Evolutionary conservation across 1,140 invertebrate genomes (phyloP), one percentile per base, ranked within the genome.

Genomic region (Hyles vespertilio): DNA sequence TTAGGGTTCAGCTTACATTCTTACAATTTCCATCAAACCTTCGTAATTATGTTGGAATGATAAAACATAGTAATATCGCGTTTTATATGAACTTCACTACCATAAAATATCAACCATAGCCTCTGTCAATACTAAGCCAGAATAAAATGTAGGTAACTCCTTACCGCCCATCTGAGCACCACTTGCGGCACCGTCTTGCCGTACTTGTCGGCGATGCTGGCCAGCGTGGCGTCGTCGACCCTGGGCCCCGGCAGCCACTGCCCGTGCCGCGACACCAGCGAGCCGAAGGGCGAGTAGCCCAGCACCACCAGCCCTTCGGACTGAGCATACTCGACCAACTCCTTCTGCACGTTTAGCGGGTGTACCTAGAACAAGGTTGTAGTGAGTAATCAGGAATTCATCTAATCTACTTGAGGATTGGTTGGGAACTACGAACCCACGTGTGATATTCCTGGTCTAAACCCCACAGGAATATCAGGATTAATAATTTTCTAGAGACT

Each of bases 281-380:
- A 81, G 0, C 95, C 96, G 40, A 98, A 90, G 0, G 96, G 95
- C 71, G 93, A 93, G 82, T 96, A 98, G 0, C 93, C 95, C 57
- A 93, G 95, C 1, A 98, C 84, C 6, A 89, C 73, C 32, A 98
- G 93, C 11, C 91, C 90, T 53, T 93, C 84, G 6, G 90, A 72
- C 57, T 93, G 91, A 75, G 95, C 96, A 71, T 92, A 94, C 3
- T 92, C 82, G 45, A 93, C 89, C 36, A 97, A 79, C 57, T 93
- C 92, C 45, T 89, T 90, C 75, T 97, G 95, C 0, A 69, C 60
- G 5, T 82, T 67, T 62, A 81, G 78, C 3, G 69, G 75, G 51
- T 85, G 76, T 6, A 69, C 92, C 72, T 93, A 92, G 12, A 95
- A 85, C 56, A 32, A 69, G 65, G 54, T 48, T 11, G 12, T 22